phyloP scores from a whole-genome alignment of 1,140 invertebrate species.

The Linepithema humile region DNA sequence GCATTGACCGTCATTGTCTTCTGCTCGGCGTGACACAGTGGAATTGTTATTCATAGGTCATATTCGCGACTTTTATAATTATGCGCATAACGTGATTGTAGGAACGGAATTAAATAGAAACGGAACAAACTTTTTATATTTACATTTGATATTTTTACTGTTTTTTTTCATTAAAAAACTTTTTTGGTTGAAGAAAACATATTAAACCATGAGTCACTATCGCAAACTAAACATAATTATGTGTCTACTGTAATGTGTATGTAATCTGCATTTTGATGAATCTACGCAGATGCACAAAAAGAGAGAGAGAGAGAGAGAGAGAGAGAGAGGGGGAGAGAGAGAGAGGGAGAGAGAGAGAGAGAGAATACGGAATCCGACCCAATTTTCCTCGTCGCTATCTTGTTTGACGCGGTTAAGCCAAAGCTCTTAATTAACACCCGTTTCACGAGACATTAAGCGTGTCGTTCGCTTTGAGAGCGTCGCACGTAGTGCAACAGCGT shows the following conservation, averaged over 20 bases:
- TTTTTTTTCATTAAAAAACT: background rate
- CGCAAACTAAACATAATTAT: background rate
- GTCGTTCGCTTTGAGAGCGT: slow-evolving; percentile 46
- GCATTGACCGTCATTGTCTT: too few relatives aligned
- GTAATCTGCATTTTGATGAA: slow-evolving; percentile 22
- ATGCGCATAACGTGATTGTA: too few relatives aligned
- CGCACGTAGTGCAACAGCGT: background rate
- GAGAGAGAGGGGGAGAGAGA: background rate
- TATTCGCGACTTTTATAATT: too few relatives aligned
- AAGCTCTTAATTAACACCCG: slow-evolving; percentile 61
- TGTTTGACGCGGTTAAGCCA: slow-evolving; percentile 47
- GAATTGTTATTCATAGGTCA: too few relatives aligned
- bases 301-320: background rate
- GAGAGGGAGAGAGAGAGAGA: background rate
- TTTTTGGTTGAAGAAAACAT: background rate
- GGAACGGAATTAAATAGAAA: too few relatives aligned
- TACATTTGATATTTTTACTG: background rate
- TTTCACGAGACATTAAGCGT: slow-evolving; percentile 63
- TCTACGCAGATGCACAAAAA: background rate
- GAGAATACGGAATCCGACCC: background rate
- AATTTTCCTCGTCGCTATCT: slow-evolving; percentile 23
- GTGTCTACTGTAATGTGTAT: background rate
- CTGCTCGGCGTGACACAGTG: too few relatives aligned
- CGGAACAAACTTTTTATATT: background rate
- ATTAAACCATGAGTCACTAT: background rate